Percentiles rank a stretch among this genome's conserved stretches.
phyloP scores from a whole-genome alignment of 2,888 invertebrate species.

The Sericinus montela region DNA sequence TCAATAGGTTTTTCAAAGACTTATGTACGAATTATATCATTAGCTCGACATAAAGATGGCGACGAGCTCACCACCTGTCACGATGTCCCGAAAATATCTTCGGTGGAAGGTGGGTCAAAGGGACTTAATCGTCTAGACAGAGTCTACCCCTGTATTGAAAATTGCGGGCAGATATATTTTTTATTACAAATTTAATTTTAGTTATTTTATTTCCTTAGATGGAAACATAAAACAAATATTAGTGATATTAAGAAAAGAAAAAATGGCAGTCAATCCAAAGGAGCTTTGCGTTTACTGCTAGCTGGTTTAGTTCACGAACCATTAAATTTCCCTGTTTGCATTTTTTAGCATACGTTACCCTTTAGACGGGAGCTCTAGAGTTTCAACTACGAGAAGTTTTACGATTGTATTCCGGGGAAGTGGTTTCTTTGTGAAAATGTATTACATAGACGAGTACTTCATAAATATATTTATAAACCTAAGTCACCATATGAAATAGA shows the following conservation, averaged over 20 bases:
- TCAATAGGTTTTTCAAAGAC: too few species aligned
- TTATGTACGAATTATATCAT: too few species aligned
- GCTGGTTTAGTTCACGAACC: constrained; percentile 74
- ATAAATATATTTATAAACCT: too few species aligned
- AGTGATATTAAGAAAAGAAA: constrained; percentile 45
- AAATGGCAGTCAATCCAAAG: constrained; percentile 58
- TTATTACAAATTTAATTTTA: too few species aligned
- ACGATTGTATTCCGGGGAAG: constrained; percentile 64
- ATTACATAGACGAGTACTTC: constrained; percentile 26
- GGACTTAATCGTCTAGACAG: too few species aligned
- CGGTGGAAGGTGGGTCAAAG: too few species aligned
- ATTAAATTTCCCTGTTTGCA: constrained; percentile 79
- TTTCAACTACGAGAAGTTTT: constrained; percentile 47
- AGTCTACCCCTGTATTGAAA: too few species aligned
- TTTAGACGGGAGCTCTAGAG: constrained; percentile 36
- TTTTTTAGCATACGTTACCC: constrained; percentile 78
- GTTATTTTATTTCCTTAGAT: neutral
- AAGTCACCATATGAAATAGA: too few species aligned
- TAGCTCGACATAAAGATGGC: too few species aligned
- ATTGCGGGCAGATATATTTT: too few species aligned
- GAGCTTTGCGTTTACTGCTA: constrained; percentile 47
- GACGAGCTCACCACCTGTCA: too few species aligned
- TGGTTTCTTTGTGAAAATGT: constrained; percentile 35
- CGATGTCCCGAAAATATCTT: too few species aligned
- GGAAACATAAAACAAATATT: constrained; percentile 24